Conservation (phyloP, 1,140 invertebrate species). For the Sminthurides bifidus region DNA sequence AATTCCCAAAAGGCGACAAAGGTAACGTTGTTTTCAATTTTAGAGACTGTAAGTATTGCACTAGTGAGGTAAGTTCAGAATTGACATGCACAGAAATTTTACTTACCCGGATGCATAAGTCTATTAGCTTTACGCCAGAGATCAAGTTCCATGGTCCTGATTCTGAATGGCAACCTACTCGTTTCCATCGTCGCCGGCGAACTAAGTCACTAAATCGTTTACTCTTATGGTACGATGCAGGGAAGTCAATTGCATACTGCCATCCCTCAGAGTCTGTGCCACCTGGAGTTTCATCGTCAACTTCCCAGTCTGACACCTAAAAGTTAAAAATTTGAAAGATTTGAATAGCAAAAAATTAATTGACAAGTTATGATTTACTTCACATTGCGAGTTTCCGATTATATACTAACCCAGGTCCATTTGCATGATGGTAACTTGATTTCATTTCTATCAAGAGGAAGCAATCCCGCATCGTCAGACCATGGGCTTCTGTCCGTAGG, state of each 20-base stretch:
- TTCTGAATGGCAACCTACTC: slow-evolving; percentile 65
- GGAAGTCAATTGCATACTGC: slow-evolving; percentile 89
- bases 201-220: slow-evolving; percentile 82
- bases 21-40: slow-evolving; percentile 22
- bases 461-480: slow-evolving; percentile 70
- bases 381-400: not conserved
- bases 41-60: slow-evolving; percentile 9
- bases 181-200: slow-evolving; percentile 67
- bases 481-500: slow-evolving; percentile 76
- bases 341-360: too few species aligned
- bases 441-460: slow-evolving; percentile 68
- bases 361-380: not conserved
- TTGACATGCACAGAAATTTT: not conserved
- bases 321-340: too few species aligned
- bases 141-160: slow-evolving; percentile 76
- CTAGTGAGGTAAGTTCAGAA: slow-evolving; percentile 1
- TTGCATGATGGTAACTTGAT: slow-evolving; percentile 70
- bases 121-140: slow-evolving; percentile 67
- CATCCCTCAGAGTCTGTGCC: slow-evolving; percentile 72
- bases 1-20: slow-evolving; percentile 23
- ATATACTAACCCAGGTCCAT: slow-evolving; percentile 66
- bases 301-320: slow-evolving; percentile 73
- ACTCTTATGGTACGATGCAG: slow-evolving; percentile 65
- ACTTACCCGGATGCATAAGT: slow-evolving; percentile 61
- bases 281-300: slow-evolving; percentile 76